Base-by-base conservation (phyloP, 2,888 invertebrate genomes). In the Hipparchia sbordonii region DNA sequence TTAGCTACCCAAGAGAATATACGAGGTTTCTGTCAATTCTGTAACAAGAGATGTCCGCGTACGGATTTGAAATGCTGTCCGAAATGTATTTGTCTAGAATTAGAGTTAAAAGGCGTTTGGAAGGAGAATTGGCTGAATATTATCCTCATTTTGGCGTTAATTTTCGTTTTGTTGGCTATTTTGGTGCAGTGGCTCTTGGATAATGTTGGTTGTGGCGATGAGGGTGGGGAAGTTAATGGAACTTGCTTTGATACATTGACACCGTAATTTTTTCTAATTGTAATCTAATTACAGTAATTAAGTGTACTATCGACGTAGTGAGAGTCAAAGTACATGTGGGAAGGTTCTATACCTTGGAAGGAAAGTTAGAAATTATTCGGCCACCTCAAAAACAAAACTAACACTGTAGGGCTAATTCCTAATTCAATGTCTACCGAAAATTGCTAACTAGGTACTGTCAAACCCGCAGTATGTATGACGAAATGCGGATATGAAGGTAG, bases 71-170 rank as follows among this genome's bases (percentile, higher is more conserved):
- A 92, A 60, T 93, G 93, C 72, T 93, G 93, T 52, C 70, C 83
- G 0, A 82, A 84, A 67, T 93, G 94, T 56, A 80, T 89, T 1
- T 93, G 93, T 13, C 73, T 92, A 0, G 92, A 93, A 57, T 71
- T 88, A 0, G 87, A 92, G 54, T 57, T 90, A 23, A 87, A 88
- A 71, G 81, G 80, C 2, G 82, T 91, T 6, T 92, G 90, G 89
- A 89, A 81, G 13, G 92, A 93, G 51, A 89, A 92, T 48, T 93
- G 93, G 93, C 74, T 93, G 78, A 93, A 93, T 76, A 90, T 93
- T 33, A 69, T 92, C 9, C 81, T 87, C 65, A 77, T 93, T 39
- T 52, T 93, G 9, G 87, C 89, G 5, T 72, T 93, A 1, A 57
- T 93, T 3, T 86, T 92, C 5, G 88, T 91, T 46, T 79, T 91